Evolutionary conservation across 2,888 invertebrate species (phyloP).

Genomic region (Eueremaeus valkanovi): DNA sequence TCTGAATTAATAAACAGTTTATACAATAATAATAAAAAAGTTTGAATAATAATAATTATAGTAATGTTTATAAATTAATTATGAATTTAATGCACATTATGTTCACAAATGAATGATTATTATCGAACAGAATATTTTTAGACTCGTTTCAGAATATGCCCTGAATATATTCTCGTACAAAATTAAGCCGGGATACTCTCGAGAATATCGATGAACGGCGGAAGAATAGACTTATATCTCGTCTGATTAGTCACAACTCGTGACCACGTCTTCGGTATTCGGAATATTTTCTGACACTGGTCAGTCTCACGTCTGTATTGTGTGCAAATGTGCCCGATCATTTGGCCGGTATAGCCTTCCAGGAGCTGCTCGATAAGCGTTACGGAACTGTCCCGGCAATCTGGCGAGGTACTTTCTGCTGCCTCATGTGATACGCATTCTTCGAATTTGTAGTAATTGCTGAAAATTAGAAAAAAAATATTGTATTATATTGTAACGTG

Average conservation of each 20-base stretch:
- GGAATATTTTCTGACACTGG: conserved; percentile 35
- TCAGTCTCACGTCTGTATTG: conserved; percentile 32
- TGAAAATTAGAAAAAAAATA: background rate
- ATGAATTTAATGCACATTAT: too few species aligned
- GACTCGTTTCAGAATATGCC: too few species aligned
- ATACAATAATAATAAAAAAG: too few species aligned
- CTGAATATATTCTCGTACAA: too few species aligned
- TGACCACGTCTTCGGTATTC: conserved; percentile 1
- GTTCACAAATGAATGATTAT: too few species aligned
- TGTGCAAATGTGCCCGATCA: conserved; percentile 33
- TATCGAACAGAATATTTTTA: too few species aligned
- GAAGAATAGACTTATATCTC: conserved; percentile 36
- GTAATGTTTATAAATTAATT: too few species aligned
- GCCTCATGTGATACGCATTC: conserved; percentile 38
- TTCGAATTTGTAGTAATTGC: conserved; percentile 38
- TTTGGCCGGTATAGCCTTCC: conserved; percentile 40
- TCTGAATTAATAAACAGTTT: too few species aligned
- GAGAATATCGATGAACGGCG: conserved; percentile 39
- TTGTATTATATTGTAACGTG: too few species aligned
- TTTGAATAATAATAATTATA: too few species aligned
- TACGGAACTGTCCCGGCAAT: conserved; percentile 8
- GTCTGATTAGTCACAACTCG: background rate
- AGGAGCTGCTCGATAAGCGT: conserved; percentile 36
- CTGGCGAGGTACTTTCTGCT: background rate
- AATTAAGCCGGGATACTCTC: conserved; percentile 40